A percentile compares a stretch with the other conserved stretches of the same genome.
phyloP scores from a whole-genome alignment of 2,797 vertebrate species.

The Denticeps clupeoides region DNA sequence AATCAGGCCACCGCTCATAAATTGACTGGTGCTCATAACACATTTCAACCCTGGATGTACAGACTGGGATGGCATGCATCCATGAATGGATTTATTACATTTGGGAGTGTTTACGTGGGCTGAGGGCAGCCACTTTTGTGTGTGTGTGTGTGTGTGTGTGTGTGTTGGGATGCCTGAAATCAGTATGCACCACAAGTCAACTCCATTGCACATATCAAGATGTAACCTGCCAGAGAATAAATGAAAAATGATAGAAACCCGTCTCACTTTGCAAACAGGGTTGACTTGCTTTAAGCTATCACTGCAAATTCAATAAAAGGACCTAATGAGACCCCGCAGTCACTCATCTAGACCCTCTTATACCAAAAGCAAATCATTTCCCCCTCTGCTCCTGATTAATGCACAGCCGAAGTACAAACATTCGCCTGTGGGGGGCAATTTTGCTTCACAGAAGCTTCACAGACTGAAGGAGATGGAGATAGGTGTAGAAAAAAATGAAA shows the following conservation, averaged over 20 bases:
- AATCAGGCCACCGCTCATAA: no score
- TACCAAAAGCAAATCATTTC: conserved; percentile 22
- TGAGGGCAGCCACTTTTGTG: no score
- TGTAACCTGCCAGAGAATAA: conserved; percentile 6
- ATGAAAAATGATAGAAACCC: conserved; percentile 9
- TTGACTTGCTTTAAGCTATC: conserved; percentile 9
- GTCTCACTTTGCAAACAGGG: conserved; percentile 6
- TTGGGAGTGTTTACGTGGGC: no score
- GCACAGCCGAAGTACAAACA: conserved; percentile 21
- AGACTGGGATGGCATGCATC: no score
- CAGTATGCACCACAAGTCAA: background rate
- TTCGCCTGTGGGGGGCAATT: conserved; percentile 58
- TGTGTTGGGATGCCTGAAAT: background rate
- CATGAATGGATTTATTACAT: no score
- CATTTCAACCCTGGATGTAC: no score
- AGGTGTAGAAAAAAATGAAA: background rate
- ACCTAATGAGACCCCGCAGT: conserved; percentile 9
- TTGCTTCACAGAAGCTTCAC: conserved; percentile 36
- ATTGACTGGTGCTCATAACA: no score
- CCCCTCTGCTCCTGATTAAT: background rate
- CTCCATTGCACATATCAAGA: background rate
- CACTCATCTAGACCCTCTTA: conserved; percentile 16
- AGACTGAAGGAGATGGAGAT: background rate
- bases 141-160: no score
- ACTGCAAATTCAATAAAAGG: conserved; percentile 6